A percentile compares a stretch with the other conserved stretches of the same genome.
Conservation (phyloP, 2,113 vertebrate genomes). For the Calyptomena viridis region DNA sequence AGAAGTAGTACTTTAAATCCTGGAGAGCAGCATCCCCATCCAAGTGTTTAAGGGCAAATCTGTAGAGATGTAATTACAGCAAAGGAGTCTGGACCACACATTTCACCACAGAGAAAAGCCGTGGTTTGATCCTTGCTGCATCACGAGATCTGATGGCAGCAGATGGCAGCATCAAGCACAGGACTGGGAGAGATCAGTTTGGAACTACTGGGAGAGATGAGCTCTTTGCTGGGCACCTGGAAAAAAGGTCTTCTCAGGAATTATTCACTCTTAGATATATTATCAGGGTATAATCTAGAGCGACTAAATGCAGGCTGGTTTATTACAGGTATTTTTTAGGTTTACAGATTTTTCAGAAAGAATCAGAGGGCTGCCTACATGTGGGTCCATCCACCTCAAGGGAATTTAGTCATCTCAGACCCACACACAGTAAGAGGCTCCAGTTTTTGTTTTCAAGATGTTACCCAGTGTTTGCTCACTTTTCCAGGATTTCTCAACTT, state of each 20-base stretch:
- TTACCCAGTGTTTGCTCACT: background rate
- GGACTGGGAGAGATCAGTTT: background rate
- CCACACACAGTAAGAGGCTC: background rate
- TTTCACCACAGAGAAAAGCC: background rate
- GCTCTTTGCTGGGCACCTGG: background rate
- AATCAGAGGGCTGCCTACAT: background rate
- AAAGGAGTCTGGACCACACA: background rate
- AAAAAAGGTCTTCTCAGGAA: background rate
- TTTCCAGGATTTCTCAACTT: background rate
- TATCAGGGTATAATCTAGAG: background rate
- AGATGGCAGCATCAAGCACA: constrained; percentile 3
- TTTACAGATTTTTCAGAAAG: background rate
- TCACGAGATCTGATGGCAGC: background rate
- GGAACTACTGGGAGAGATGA: background rate
- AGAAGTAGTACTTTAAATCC: background rate
- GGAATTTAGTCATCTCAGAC: background rate
- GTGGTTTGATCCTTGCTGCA: background rate
- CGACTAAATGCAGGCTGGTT: background rate
- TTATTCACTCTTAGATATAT: background rate
- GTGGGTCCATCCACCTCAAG: background rate
- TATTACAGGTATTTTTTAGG: background rate
- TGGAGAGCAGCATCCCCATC: background rate
- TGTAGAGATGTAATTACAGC: background rate
- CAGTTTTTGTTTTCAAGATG: background rate
- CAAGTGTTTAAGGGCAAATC: background rate